These are phyloP conservation scores for Galaxea fascicularis DNA, from an alignment of 92 coral and sea anemone genomes.

Conservation along the genomic window DNA sequence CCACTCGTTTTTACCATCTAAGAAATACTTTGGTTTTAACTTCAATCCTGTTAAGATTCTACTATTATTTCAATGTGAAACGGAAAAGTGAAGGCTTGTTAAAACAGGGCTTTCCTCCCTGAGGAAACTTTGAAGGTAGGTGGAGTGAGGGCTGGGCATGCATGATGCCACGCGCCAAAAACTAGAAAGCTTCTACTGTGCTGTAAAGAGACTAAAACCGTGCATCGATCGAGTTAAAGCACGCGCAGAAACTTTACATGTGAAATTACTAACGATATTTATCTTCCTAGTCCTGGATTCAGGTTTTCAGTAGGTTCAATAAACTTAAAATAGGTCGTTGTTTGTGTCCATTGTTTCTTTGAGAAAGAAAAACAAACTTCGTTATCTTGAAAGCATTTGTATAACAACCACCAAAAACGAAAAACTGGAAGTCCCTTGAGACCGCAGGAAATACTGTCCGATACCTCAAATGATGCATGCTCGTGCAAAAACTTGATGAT, in stretches of 20 bases:
- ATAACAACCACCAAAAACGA: neutral
- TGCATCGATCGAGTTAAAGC: too few relatives aligned
- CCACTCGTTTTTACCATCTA: too few relatives aligned
- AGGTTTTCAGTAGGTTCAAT: too few relatives aligned
- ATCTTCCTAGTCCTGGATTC: too few relatives aligned
- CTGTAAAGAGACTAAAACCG: neutral
- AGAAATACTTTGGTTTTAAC: too few relatives aligned
- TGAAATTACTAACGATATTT: too few relatives aligned
- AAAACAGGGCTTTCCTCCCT: too few relatives aligned
- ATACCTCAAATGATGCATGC: conserved; percentile 90
- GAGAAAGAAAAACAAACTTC: neutral
- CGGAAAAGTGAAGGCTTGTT: too few relatives aligned
- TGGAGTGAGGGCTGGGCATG: neutral
- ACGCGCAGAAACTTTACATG: too few relatives aligned
- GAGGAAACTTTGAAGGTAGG: neutral
- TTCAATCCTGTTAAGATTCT: too few relatives aligned
- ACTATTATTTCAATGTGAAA: too few relatives aligned
- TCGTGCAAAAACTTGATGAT: conserved; percentile 94
- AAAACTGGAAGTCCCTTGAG: neutral
- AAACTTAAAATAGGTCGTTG: too few relatives aligned
- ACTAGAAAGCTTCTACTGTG: neutral
- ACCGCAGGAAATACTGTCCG: neutral
- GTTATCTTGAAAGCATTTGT: neutral
- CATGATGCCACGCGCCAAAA: neutral
- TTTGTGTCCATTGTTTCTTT: conserved; percentile 8